Conservation (phyloP, 37 sponge, comb jelly and placozoan genomes). For the Spongilla lacustris region DNA sequence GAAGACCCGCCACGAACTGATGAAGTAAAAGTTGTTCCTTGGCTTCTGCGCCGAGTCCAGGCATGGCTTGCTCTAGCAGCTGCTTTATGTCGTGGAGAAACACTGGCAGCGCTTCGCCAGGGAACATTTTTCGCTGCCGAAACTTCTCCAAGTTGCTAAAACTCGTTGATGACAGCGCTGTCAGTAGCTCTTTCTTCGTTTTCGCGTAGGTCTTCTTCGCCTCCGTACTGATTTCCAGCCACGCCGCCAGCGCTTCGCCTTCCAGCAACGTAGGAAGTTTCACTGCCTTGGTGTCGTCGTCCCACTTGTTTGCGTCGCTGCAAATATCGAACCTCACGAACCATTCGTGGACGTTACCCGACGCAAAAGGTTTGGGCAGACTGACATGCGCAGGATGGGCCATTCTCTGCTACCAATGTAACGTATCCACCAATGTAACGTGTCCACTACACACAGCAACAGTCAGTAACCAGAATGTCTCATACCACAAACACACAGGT, state of each 20-base stretch:
- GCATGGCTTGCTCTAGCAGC: constrained; percentile 63
- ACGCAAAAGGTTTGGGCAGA: constrained; percentile 30
- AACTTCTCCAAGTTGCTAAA: constrained; percentile 46
- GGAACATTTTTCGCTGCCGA: constrained; percentile 26
- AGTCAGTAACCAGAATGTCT: no score
- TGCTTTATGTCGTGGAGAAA: constrained; percentile 47
- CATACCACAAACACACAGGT: no score
- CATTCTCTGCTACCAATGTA: constrained; percentile 66
- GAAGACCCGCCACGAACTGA: constrained; percentile 55
- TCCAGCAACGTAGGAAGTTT: not conserved
- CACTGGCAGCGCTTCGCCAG: constrained; percentile 38
- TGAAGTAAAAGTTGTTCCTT: constrained; percentile 36
- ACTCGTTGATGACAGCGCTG: not conserved
- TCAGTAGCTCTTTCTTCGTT: not conserved
- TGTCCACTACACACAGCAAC: no score
- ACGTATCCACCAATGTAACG: no score
- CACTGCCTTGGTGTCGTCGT: not conserved
- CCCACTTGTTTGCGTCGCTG: not conserved
- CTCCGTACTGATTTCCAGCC: constrained; percentile 31
- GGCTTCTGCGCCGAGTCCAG: constrained; percentile 23
- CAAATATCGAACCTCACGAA: constrained; percentile 1
- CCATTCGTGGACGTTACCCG: constrained; percentile 14
- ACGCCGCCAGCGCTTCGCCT: not conserved
- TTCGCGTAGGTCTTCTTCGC: constrained; percentile 3
- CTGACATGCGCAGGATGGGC: constrained; percentile 10